Evolutionary conservation across 1,140 invertebrate species (phyloP).

Genomic region (Fopius arisanus): DNA sequence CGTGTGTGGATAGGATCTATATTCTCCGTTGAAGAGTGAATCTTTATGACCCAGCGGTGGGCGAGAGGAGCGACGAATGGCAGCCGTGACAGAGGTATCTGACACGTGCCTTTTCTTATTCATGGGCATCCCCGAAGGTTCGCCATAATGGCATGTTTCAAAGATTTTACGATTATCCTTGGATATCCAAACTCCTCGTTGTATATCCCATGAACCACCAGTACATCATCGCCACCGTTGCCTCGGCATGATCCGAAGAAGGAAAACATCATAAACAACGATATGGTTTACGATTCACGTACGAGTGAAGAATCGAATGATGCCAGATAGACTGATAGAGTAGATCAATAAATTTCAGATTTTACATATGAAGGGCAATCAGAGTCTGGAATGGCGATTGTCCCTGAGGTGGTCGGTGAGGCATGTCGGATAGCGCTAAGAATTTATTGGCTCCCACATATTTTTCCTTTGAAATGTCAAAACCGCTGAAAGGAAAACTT

Average conservation of each 20-base stretch:
- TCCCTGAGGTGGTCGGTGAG: background rate
- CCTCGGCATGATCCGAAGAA: background rate
- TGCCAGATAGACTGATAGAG: background rate
- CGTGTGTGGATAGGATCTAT: no score
- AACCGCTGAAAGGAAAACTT: background rate
- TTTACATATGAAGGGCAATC: background rate
- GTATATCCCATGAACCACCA: background rate
- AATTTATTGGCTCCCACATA: no score
- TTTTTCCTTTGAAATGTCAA: background rate
- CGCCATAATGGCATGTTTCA: background rate
- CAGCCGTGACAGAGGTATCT: constrained; percentile 45
- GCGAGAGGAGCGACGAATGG: constrained; percentile 53
- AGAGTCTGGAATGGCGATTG: background rate
- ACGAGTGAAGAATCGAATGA: background rate
- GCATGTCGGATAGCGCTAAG: no score
- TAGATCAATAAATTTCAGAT: background rate
- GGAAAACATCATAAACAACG: background rate
- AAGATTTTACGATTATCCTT: background rate
- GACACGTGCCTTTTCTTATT: constrained; percentile 33
- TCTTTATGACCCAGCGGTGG: constrained; percentile 53
- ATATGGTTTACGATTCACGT: background rate
- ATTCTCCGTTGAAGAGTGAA: constrained; percentile 46
- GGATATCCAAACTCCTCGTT: background rate
- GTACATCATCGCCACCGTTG: background rate
- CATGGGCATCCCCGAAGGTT: background rate